Evolutionary conservation across 1,140 invertebrate genomes (phyloP).

Genomic region (Lepidotrigona ventralis): DNA sequence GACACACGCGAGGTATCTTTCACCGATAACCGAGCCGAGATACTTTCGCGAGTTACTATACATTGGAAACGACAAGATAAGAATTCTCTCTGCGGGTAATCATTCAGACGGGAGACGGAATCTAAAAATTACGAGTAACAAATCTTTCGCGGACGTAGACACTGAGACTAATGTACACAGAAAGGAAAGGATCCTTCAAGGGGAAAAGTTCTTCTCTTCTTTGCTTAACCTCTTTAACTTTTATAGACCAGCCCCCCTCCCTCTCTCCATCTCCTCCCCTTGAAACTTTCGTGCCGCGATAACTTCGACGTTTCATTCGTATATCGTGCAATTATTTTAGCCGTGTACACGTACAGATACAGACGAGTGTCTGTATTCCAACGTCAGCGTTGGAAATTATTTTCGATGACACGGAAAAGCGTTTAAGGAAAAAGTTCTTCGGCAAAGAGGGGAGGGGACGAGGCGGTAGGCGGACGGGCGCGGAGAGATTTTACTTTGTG

Average conservation of each 20-base stretch:
- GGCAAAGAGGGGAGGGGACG: not conserved
- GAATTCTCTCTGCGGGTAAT: conserved; percentile 15
- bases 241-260: conserved; percentile 35
- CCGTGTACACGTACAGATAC: not conserved
- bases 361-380: not conserved
- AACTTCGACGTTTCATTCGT: conserved; percentile 33
- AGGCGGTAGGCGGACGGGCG: too few relatives aligned
- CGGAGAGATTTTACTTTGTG: conserved; percentile 12
- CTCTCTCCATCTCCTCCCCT: conserved; percentile 1
- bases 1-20: not conserved
- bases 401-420: conserved; percentile 26
- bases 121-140: conserved; percentile 43
- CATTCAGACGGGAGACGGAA: conserved; percentile 3
- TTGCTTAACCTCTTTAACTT: conserved; percentile 52
- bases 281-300: conserved; percentile 42
- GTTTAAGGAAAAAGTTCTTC: conserved; percentile 4
- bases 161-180: conserved; percentile 33
- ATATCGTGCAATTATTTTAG: conserved; percentile 31
- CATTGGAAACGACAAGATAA: not conserved
- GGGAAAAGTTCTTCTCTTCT: conserved; percentile 41
- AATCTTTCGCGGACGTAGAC: conserved; percentile 23
- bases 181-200: conserved; percentile 28
- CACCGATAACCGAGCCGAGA: not conserved
- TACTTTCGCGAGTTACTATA: not conserved
- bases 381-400: conserved; percentile 29